Base-by-base conservation (phyloP, 2,888 invertebrate species). In the Drosophila meridiana region DNA sequence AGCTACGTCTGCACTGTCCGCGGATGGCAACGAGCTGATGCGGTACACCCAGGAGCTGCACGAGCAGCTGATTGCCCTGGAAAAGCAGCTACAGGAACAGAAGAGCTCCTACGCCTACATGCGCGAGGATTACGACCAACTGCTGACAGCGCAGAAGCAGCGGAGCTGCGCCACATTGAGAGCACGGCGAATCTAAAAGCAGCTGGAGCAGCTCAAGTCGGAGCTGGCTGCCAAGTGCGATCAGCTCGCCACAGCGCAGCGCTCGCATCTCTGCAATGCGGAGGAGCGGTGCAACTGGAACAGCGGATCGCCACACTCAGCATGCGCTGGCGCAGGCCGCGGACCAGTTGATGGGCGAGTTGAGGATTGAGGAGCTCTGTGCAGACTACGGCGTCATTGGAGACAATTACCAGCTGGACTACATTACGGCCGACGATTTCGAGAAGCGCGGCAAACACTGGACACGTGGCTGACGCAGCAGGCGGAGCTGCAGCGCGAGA, bases 371-470 rank as follows among this genome's bases (percentile, higher is more conserved):
- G 0, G 92, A 91, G 2, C 76, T 92, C 14, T 90, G 90, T 43
- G 70, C 78, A 2, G 91, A 92, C 20, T 92, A 92, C 76, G 92
- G 92, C 4, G 85, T 93, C 4, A 91, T 93, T 47, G 74, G 78
- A 36, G 92, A 93, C 9, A 92, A 92, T 68, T 76, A 92, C 36
- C 87, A 92, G 66, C 52, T 93, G 40, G 89, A 91, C 40, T 92
- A 88, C 53, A 76, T 93, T 42, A 92, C 93, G 0, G 82, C 83
- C 0, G 74, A 80, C 14, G 92, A 93, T 74, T 92, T 87, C 69
- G 89, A 91, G 42, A 59, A 79, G 9, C 82, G 59, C 80, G 87
- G 6, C 67, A 69, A 30, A 78, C 87, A 47, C 63, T 87, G 0
- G 47, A 66, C 20, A 77, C 76, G 11, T 81, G 90, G 62, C 69